Evolutionary conservation across 35 echinoderm and acorn worm species (phyloP).

Genomic region (Strongylocentrotus purpuratus): DNA sequence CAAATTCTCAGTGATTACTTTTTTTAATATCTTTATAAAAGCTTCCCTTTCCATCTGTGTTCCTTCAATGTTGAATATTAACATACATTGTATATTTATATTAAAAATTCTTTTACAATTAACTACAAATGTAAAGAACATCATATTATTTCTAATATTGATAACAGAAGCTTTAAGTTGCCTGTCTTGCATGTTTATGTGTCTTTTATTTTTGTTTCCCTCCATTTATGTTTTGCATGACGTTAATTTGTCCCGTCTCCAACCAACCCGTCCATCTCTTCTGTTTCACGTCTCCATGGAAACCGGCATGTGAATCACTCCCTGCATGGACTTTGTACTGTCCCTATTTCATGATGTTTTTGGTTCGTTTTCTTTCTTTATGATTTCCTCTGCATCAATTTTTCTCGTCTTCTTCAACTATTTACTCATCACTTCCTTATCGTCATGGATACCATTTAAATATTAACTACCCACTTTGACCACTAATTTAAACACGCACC

Average conservation of each 20-base stretch:
- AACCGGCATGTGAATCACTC: background rate
- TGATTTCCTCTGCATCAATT: background rate
- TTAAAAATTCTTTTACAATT: too few species aligned
- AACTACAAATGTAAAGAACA: too few species aligned
- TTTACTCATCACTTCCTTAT: background rate
- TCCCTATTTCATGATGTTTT: background rate
- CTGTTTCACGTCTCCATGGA: background rate
- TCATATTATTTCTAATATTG: too few species aligned
- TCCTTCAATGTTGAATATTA: too few species aligned
- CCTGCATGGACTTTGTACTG: background rate
- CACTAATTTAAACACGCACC: too few species aligned
- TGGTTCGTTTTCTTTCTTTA: background rate
- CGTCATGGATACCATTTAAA: background rate
- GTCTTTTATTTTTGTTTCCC: background rate
- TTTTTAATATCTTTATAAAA: too few species aligned
- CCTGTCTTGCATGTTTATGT: slow-evolving; percentile 8
- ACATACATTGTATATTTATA: too few species aligned
- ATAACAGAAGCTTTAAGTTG: too few species aligned
- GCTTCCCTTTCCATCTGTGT: too few species aligned
- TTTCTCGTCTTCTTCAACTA: background rate
- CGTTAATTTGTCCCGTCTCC: background rate
- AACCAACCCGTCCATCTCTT: background rate
- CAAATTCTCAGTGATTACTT: too few species aligned
- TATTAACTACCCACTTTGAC: background rate
- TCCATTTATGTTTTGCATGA: background rate